Base-by-base conservation (phyloP, 30 jellyfish, hydroid and myxozoan species). In the Mastigias papua region DNA sequence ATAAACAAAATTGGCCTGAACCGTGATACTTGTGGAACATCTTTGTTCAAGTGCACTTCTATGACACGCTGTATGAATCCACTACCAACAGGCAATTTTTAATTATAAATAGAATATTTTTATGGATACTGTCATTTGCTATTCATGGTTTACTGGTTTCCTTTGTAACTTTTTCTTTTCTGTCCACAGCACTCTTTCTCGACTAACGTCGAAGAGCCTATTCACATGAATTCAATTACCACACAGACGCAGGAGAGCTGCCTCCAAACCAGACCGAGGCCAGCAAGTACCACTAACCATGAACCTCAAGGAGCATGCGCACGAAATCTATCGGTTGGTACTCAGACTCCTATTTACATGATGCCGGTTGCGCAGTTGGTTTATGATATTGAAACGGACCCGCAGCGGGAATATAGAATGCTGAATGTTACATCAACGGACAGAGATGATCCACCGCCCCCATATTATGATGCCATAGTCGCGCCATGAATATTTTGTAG, bases 271-370 rank as follows among this genome's bases (percentile, higher is more conserved):
- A 77, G 86, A 31, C 88, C 95, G 80, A 69, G 82, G 78, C 91
- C 85, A 6, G 46, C 84, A 33, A 37, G 72, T 27, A 69, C 86
- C 34, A 79, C 84, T 13, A 78, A 58, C 65, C 89, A 33, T 9
- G 93, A 80, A 82, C 17, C 76, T 6, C 89, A 87, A 23, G 97
- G 80, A 19, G 89, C 88, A 23, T 63, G 94, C 82, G 90, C 73
- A n/a, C 50, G 86, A 33, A 82, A 82, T 73, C 80, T 88, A 25
- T 93, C 98, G 1, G 97, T 93, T 54, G 96, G 96, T 11, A 93
- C 98, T 77, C 98, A 93, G 84, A 93, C 98, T 34, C 98, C 98
- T 35, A 77, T 64, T 0, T 93, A 80, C 69, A 86, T 92, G 94
- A 92, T 92, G 89, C 97, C 98, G 0, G 97, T 78, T 21, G 92